Conservation (phyloP, 2,888 invertebrate species). For the Ceriagrion tenellum region DNA sequence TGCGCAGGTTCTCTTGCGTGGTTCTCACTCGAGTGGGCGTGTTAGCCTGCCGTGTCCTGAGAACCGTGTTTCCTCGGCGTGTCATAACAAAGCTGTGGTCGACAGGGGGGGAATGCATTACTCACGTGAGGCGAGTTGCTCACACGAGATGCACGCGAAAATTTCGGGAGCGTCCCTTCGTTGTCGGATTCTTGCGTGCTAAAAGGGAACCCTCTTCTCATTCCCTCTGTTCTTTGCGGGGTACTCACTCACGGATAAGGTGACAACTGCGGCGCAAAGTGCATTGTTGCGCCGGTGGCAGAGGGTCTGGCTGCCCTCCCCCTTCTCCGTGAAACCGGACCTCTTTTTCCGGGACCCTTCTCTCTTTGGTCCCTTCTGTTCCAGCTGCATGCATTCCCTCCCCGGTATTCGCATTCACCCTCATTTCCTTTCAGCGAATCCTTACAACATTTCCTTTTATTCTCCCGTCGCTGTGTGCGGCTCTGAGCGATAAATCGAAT, state of each 20-base stretch:
- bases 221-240: neutral
- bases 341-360: neutral
- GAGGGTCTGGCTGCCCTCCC: neutral
- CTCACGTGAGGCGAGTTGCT: too few species aligned
- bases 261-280: neutral
- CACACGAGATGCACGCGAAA: neutral
- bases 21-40: too few species aligned
- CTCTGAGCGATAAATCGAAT: neutral
- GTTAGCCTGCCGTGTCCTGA: too few species aligned
- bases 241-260: neutral
- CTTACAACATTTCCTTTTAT: too few species aligned
- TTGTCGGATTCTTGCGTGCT: neutral
- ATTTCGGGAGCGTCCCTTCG: neutral
- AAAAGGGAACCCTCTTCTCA: neutral
- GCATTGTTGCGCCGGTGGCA: neutral
- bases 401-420: neutral
- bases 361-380: neutral
- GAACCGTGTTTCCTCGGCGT: too few species aligned
- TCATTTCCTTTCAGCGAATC: too few species aligned
- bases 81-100: too few species aligned
- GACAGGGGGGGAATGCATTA: too few species aligned
- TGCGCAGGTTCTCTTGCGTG: too few species aligned
- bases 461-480: neutral
- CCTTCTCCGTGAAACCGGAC: neutral
- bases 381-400: neutral